Conservation (phyloP, 1,140 invertebrate species). For the Trinorchestia longiramus region DNA sequence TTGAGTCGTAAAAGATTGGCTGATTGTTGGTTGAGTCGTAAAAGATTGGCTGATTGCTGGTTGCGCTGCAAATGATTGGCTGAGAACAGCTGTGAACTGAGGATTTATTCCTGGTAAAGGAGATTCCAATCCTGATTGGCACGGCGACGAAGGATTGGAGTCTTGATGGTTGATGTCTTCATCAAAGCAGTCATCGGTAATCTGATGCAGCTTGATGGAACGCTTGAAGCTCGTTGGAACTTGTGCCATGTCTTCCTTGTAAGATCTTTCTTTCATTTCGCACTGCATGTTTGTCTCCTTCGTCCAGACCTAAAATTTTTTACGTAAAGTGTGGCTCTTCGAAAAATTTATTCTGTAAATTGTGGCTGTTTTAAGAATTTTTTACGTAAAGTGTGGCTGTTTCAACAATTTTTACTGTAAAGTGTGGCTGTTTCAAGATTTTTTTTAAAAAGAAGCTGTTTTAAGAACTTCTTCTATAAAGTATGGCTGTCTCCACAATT, state of each 20-base stretch:
- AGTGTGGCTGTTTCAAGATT: no score
- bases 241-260: no score
- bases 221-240: not conserved
- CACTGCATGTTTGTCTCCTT: not conserved
- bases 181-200: not conserved
- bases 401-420: no score
- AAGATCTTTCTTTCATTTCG: not conserved
- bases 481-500: no score
- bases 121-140: not conserved
- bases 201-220: not conserved
- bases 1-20: not conserved
- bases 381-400: no score
- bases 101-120: not conserved
- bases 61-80: not conserved
- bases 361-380: no score
- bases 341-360: no score
- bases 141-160: not conserved
- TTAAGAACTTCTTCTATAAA: no score
- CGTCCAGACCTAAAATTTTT: no score
- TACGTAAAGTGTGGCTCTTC: no score
- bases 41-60: not conserved
- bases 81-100: not conserved
- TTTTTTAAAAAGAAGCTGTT: no score
- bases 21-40: not conserved
- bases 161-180: not conserved